Evolutionary conservation across 2,113 vertebrate species (phyloP).

Genomic region (Tachysurus fulvidraco): DNA sequence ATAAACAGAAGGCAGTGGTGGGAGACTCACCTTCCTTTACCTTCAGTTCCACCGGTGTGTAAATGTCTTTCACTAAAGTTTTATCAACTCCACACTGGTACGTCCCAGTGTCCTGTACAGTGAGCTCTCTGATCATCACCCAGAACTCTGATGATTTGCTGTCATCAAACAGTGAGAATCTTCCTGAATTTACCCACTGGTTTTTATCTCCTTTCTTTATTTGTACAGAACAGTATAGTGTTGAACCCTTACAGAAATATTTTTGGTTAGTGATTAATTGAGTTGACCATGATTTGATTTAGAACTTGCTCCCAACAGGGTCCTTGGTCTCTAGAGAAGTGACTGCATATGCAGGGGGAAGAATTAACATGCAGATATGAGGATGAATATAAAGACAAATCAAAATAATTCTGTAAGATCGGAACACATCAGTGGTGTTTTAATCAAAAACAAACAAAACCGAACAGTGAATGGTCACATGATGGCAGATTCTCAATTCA

Average conservation of each 20-base stretch:
- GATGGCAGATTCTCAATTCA: not conserved
- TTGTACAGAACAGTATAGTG: not conserved
- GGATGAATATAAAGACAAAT: no score
- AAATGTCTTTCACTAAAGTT: rapidly evolving
- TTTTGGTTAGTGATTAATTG: not conserved
- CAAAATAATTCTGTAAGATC: slow-evolving; percentile 16
- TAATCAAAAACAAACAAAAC: not conserved
- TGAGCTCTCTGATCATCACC: slow-evolving; percentile 1
- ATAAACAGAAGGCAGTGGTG: not conserved
- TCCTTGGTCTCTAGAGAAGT: no score
- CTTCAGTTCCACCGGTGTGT: not conserved
- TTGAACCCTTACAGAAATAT: not conserved
- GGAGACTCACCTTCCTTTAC: not conserved
- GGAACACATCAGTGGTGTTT: not conserved
- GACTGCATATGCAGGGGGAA: no score
- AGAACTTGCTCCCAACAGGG: no score
- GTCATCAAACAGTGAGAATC: slow-evolving; percentile 10
- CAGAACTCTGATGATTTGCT: not conserved
- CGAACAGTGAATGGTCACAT: not conserved
- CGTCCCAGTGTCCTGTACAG: not conserved
- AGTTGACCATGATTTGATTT: no score
- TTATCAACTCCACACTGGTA: not conserved
- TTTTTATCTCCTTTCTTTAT: not conserved
- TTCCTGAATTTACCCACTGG: not conserved
- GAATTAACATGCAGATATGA: no score